phyloP scores from a whole-genome alignment of 1,140 invertebrate genomes.

The Himalopsyche phryganea region DNA sequence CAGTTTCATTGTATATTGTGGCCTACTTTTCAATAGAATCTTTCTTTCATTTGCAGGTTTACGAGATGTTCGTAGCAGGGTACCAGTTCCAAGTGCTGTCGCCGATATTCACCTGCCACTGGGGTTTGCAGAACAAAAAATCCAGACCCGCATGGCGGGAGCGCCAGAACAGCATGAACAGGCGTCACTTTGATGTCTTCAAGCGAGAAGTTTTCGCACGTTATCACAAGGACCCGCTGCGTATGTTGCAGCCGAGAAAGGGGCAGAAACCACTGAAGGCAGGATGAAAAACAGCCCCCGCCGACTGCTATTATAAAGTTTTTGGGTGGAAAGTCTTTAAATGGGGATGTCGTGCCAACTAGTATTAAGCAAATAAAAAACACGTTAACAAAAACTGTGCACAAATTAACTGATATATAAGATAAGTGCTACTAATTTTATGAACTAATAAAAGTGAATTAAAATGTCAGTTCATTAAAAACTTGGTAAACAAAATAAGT shows the following conservation, averaged over 20 bases:
- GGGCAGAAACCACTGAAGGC: conserved; percentile 25
- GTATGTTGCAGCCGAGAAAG: conserved; percentile 41
- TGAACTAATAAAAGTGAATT: too few relatives aligned
- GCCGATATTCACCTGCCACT: conserved; percentile 86
- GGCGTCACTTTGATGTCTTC: conserved; percentile 78
- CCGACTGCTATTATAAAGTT: conserved; percentile 29
- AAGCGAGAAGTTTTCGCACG: conserved; percentile 78
- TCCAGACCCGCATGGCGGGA: conserved; percentile 78
- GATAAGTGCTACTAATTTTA: too few relatives aligned
- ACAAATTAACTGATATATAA: too few relatives aligned
- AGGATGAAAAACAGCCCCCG: conserved; percentile 31
- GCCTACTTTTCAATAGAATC: too few relatives aligned
- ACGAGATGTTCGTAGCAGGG: conserved; percentile 89
- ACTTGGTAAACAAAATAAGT: too few relatives aligned
- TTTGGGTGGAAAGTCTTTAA: conserved; percentile 31
- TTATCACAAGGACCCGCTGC: conserved; percentile 66
- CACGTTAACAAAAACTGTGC: too few relatives aligned
- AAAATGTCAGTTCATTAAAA: too few relatives aligned
- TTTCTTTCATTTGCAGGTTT: conserved; percentile 65
- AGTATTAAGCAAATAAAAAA: too few relatives aligned
- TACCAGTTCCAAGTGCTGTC: conserved; percentile 87
- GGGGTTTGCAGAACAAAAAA: conserved; percentile 77
- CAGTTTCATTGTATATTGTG: too few relatives aligned
- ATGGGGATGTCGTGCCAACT: conserved; percentile 20
- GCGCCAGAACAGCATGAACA: conserved; percentile 77